Conservation (phyloP, 2,888 invertebrate genomes). For the Spisula subtruncata region DNA sequence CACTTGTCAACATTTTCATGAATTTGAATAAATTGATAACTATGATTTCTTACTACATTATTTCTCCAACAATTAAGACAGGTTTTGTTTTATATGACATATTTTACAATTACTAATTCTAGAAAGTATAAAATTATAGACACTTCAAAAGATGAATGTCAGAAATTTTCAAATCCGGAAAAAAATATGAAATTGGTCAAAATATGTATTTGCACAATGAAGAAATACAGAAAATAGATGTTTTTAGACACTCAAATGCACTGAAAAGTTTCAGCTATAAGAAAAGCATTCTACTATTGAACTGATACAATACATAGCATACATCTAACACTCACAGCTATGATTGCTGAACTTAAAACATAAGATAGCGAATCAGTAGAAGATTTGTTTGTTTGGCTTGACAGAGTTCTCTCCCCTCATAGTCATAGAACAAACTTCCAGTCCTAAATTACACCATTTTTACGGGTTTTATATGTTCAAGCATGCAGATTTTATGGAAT, state of each 20-base stretch:
- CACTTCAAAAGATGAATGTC: neutral
- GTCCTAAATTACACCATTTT: neutral
- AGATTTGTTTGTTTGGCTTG: neutral
- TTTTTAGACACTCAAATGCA: neutral
- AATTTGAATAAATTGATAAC: too few relatives aligned
- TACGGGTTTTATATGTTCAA: too few relatives aligned
- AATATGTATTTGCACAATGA: neutral
- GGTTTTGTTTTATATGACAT: too few relatives aligned
- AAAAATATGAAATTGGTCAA: neutral
- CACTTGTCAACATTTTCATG: too few relatives aligned
- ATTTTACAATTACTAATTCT: too few relatives aligned
- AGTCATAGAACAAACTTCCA: neutral
- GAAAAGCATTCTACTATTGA: neutral
- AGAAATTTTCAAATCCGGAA: neutral
- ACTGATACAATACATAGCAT: neutral
- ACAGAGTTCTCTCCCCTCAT: conserved; percentile 2
- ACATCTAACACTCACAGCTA: neutral
- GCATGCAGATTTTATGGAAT: too few relatives aligned
- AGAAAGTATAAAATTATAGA: too few relatives aligned
- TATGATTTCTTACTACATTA: too few relatives aligned
- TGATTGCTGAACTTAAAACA: neutral
- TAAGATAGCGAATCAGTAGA: neutral
- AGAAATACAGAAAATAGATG: too few relatives aligned
- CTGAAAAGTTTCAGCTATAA: neutral
- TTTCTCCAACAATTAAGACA: too few relatives aligned